Conservation (phyloP, 2,888 invertebrate genomes). For the Caprella mutica region DNA sequence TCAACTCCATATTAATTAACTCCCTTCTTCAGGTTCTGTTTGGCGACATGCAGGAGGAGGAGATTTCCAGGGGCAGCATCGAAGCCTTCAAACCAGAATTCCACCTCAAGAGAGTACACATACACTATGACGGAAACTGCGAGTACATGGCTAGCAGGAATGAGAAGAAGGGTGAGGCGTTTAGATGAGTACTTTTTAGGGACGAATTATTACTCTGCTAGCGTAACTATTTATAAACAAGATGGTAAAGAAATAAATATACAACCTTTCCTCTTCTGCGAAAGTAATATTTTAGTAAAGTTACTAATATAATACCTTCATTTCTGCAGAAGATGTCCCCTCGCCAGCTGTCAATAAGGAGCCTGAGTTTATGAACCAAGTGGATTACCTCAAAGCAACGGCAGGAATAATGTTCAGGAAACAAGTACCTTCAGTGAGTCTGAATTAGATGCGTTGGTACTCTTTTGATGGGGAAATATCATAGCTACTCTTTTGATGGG, state of each 20-base stretch:
- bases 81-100: constrained; percentile 27
- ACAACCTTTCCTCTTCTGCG: too few relatives aligned
- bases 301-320: too few relatives aligned
- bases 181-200: too few relatives aligned
- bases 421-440: constrained; percentile 25
- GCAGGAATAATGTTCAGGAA: constrained; percentile 15
- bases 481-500: background rate
- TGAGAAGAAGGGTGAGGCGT: background rate
- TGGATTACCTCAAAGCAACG: constrained; percentile 22
- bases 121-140: constrained; percentile 15
- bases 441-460: background rate
- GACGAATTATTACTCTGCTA: too few relatives aligned
- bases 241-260: too few relatives aligned
- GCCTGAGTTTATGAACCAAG: constrained; percentile 25
- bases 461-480: background rate
- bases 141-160: too few relatives aligned
- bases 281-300: too few relatives aligned
- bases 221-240: too few relatives aligned
- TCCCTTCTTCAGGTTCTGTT: constrained; percentile 22
- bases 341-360: constrained; percentile 6
- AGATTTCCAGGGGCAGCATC: constrained; percentile 11
- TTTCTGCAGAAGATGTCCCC: background rate
- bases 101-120: constrained; percentile 18
- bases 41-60: background rate
- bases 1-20: too few relatives aligned